These are phyloP conservation scores for Chrysogorgia sp. DNA, from an alignment of 92 coral and sea anemone species.

Conservation along the genomic window DNA sequence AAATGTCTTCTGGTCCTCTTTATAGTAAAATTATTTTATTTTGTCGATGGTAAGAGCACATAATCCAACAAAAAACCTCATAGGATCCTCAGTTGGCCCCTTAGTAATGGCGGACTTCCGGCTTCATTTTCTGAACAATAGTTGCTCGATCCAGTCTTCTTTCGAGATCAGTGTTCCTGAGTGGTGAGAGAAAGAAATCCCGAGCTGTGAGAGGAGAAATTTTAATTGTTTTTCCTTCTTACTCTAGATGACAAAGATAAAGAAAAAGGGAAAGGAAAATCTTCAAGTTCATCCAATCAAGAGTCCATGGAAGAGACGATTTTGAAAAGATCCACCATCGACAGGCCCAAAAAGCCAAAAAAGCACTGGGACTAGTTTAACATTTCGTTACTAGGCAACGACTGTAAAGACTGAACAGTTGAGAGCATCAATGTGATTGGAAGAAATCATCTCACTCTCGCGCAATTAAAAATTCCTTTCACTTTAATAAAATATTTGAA, in stretches of 20 bases:
- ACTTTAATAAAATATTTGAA: neutral
- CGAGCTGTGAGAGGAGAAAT: neutral
- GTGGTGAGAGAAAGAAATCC: neutral
- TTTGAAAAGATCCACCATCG: slow-evolving; percentile 70
- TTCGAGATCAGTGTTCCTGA: no score
- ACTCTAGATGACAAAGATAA: slow-evolving; percentile 33
- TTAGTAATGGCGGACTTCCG: no score
- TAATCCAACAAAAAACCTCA: no score
- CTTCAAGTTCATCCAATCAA: slow-evolving; percentile 10
- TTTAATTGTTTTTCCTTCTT: neutral
- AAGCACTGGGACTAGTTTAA: slow-evolving; percentile 34
- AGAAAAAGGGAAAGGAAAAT: neutral
- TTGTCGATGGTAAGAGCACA: no score
- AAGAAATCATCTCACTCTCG: neutral
- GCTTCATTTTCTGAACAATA: no score
- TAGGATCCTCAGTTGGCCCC: no score
- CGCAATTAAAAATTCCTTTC: neutral
- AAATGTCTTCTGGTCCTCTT: no score
- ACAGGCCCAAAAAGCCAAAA: slow-evolving; percentile 17
- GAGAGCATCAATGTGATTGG: neutral
- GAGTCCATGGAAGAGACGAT: slow-evolving; percentile 90
- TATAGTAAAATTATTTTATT: no score
- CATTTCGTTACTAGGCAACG: slow-evolving; percentile 16
- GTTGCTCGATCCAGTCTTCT: no score
- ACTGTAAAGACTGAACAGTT: neutral